These are phyloP conservation scores for Ceratina australensis DNA, from an alignment of 1,140 invertebrate genomes.

Conservation along the genomic window DNA sequence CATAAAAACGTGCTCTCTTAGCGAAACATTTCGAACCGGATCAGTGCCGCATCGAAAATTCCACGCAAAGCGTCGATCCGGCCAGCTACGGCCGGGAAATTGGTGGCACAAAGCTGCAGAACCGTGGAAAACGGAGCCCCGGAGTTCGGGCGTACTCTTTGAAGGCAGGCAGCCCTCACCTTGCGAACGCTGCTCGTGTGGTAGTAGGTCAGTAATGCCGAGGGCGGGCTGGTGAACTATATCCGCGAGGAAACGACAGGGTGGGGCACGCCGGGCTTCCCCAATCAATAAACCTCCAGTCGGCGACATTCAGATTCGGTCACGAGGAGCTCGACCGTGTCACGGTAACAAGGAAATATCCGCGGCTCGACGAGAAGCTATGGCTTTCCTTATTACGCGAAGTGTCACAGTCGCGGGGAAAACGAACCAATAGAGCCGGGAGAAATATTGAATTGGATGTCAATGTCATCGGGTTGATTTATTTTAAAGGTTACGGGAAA, in stretches of 20 bases:
- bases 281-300: conserved; percentile 66
- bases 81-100: background rate
- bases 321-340: conserved; percentile 44
- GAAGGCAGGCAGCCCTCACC: conserved; percentile 44
- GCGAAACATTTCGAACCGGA: background rate
- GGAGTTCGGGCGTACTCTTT: conserved; percentile 27
- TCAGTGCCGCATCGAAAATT: background rate
- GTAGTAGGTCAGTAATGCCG: conserved; percentile 71
- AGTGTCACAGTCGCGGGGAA: background rate
- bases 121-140: background rate
- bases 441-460: background rate
- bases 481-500: background rate
- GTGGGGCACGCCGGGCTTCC: conserved; percentile 55
- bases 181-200: conserved; percentile 45
- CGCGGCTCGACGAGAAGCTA: background rate
- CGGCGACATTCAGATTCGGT: conserved; percentile 59
- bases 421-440: background rate
- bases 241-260: conserved; percentile 45
- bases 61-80: background rate
- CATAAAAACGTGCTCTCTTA: background rate
- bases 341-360: conserved; percentile 31
- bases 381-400: background rate
- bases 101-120: background rate
- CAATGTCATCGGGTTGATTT: background rate
- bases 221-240: conserved; percentile 58